phyloP scores from a whole-genome alignment of 2,113 vertebrate species.

The Raja brachyura region DNA sequence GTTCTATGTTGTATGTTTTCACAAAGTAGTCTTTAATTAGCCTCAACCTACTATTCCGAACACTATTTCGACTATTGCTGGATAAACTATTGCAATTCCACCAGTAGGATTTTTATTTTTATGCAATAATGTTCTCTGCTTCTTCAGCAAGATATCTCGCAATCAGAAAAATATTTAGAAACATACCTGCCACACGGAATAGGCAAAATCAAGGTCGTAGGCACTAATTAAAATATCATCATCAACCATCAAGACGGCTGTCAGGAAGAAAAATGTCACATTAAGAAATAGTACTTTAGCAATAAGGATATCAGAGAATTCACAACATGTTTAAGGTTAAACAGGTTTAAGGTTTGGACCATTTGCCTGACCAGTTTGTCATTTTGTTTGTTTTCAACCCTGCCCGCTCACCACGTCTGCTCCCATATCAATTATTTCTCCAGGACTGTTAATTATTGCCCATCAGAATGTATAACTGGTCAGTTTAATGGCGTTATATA shows the following conservation, averaged over 20 bases:
- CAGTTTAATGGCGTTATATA: neutral
- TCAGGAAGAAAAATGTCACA: neutral
- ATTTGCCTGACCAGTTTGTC: neutral
- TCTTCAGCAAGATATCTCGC: neutral
- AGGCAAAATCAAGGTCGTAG: slow-evolving; percentile 83
- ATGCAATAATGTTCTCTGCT: too few relatives aligned
- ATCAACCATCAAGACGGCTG: slow-evolving; percentile 88
- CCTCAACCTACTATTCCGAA: too few relatives aligned
- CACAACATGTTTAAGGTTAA: neutral
- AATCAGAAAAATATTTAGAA: neutral
- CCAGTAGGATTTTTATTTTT: neutral
- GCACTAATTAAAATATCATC: slow-evolving; percentile 84
- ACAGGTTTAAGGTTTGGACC: neutral
- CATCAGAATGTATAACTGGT: neutral
- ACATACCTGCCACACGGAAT: slow-evolving; percentile 90
- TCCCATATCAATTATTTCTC: neutral
- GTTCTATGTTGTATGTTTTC: too few relatives aligned
- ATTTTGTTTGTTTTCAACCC: neutral
- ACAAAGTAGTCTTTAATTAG: too few relatives aligned
- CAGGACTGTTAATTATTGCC: neutral
- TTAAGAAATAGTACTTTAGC: neutral
- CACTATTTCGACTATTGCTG: neutral
- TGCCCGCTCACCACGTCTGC: neutral
- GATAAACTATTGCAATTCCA: neutral
- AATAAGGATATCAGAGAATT: neutral